Evolutionary conservation across 2,113 vertebrate genomes (phyloP).

Genomic region (Phasianus colchicus): DNA sequence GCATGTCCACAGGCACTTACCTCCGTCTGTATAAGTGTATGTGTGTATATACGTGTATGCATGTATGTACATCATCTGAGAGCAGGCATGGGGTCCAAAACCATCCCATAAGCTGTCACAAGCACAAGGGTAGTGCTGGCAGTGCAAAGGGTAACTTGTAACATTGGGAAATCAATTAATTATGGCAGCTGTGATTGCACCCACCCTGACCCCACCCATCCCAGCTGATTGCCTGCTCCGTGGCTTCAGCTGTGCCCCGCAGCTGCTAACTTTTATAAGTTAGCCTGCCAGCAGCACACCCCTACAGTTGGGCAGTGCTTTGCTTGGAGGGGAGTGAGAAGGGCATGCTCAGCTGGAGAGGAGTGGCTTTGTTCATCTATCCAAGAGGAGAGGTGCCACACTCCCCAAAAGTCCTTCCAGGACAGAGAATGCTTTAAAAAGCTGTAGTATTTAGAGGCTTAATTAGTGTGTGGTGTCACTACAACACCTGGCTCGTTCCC

Average conservation of each 20-base stretch:
- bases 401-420: conserved; percentile 74
- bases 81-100: neutral
- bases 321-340: neutral
- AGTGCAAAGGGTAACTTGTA: rapidly evolving
- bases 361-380: neutral
- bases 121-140: neutral
- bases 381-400: neutral
- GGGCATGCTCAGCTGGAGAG: neutral
- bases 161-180: neutral
- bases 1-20: neutral
- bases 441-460: conserved; percentile 78
- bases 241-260: neutral
- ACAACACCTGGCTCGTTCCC: conserved; percentile 79
- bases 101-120: rapidly evolving
- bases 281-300: neutral
- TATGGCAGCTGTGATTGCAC: rapidly evolving
- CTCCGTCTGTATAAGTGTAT: neutral
- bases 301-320: neutral
- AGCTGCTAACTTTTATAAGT: conserved; percentile 11
- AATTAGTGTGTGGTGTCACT: conserved; percentile 83
- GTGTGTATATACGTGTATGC: neutral
- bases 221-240: neutral
- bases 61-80: neutral
- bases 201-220: neutral
- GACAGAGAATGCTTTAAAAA: conserved; percentile 76